Evolutionary conservation across 2,888 invertebrate genomes (phyloP).

Genomic region (Actias luna): DNA sequence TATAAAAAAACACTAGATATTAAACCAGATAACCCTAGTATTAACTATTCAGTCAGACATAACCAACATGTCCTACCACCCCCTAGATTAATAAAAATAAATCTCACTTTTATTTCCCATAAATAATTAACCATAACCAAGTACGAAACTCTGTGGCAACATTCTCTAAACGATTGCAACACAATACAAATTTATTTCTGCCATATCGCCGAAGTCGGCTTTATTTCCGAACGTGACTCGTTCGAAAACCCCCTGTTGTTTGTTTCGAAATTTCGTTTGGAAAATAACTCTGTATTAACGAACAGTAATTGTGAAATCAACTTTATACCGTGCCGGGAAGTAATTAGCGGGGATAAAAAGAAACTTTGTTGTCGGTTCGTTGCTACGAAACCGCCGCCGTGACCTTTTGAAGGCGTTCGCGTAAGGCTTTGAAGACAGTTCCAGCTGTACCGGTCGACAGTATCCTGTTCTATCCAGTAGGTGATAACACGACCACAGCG

Average conservation of each 20-base stretch:
- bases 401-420: slow-evolving; percentile 16
- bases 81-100: too few species aligned
- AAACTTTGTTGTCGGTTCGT: slow-evolving; percentile 43
- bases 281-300: slow-evolving; percentile 26
- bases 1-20: too few species aligned
- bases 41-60: too few species aligned
- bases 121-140: not conserved
- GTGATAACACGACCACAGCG: too few species aligned
- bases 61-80: too few species aligned
- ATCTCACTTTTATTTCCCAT: not conserved
- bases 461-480: too few species aligned
- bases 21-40: too few species aligned
- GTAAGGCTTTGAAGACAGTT: not conserved
- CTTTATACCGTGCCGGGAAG: slow-evolving; percentile 9
- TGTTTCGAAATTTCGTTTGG: not conserved
- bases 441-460: too few species aligned
- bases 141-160: not conserved
- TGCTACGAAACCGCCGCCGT: slow-evolving; percentile 39
- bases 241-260: not conserved
- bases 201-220: not conserved
- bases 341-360: slow-evolving; percentile 16
- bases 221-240: not conserved
- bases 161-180: not conserved
- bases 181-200: not conserved
- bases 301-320: slow-evolving; percentile 27